Evolutionary conservation across 2,113 vertebrate species (phyloP), one percentile per base, ranked within the genome.

Genomic region (Agelaius tricolor): DNA sequence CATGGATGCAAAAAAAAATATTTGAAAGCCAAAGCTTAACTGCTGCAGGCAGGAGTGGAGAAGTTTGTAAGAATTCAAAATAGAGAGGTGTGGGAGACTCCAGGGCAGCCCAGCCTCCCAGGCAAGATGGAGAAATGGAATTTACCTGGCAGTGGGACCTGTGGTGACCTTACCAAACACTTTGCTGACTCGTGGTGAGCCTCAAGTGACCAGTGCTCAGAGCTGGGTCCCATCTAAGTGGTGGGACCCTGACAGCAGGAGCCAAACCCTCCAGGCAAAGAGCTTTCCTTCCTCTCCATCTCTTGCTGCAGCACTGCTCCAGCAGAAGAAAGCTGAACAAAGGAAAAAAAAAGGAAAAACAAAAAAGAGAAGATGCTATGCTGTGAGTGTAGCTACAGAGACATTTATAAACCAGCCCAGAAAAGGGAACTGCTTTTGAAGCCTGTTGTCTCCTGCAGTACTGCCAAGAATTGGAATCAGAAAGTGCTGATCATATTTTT

Each of bases 201-300:
- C 18, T 73, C 49, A 35, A 24, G 58, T 6, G 26, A 65, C 9
- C 54, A 22, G 7, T 1, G 7, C n/a, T 43, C 22, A 46, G 66
- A 88, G 14, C 35, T 22, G 49, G 17, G 24, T 68, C 41, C 30
- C 24, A 13, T 39, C 16, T 11, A 20, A 26, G 0, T 0, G 31
- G 8, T 6, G 71, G 26, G n/a, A 16, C 10, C 72, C 24, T 2
- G 1, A 47, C 18, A 65, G 44, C 33, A 27, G 0, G 2, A 1
- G 4, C 47, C 57, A 44, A 68, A 79, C 19, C 24, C 62, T 76
- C 52, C 23, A 27, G 19, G 27, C 18, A n/a, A 33, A 33, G 16
- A 27, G 11, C 23, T 51, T 46, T 52, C 31, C 57, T 67, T 54
- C 31, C n/a, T 84, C n/a, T 89, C 71, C 71, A 35, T 9, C 30